A percentile compares a stretch with the other conserved stretches of the same genome.
Conservation (phyloP, 2,888 invertebrate genomes). For the Caenorhabditis sp. region DNA sequence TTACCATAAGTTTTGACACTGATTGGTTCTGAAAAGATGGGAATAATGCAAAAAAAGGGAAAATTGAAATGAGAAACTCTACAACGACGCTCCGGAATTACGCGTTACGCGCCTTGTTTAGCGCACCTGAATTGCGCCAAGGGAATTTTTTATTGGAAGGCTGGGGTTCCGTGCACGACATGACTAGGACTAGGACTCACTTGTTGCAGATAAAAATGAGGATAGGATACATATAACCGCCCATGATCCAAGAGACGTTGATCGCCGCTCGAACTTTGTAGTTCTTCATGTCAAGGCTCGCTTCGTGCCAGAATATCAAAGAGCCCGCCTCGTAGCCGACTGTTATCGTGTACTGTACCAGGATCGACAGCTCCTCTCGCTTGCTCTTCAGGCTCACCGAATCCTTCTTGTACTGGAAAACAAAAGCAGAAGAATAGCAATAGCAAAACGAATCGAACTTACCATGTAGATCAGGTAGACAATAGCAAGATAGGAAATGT, state of each 20-base stretch:
- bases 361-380: conserved; percentile 16
- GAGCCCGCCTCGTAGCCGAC: conserved; percentile 4
- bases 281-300: background rate
- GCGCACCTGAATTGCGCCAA: too few species aligned
- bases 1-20: too few species aligned
- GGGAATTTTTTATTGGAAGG: too few species aligned
- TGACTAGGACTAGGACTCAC: background rate
- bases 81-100: too few species aligned
- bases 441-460: too few species aligned
- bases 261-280: background rate
- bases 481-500: background rate
- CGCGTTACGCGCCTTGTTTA: too few species aligned
- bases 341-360: conserved; percentile 17
- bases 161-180: too few species aligned
- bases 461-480: background rate
- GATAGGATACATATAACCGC: background rate
- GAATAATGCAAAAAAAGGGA: too few species aligned
- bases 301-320: background rate
- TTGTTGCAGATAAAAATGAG: background rate
- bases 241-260: background rate
- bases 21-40: too few species aligned
- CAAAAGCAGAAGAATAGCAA: too few species aligned
- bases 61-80: too few species aligned
- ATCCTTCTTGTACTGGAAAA: too few species aligned
- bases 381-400: background rate